Evolutionary conservation across 2,797 vertebrate species (phyloP), one percentile per base, ranked within the genome.

Genomic region (Eulemur coronatus): DNA sequence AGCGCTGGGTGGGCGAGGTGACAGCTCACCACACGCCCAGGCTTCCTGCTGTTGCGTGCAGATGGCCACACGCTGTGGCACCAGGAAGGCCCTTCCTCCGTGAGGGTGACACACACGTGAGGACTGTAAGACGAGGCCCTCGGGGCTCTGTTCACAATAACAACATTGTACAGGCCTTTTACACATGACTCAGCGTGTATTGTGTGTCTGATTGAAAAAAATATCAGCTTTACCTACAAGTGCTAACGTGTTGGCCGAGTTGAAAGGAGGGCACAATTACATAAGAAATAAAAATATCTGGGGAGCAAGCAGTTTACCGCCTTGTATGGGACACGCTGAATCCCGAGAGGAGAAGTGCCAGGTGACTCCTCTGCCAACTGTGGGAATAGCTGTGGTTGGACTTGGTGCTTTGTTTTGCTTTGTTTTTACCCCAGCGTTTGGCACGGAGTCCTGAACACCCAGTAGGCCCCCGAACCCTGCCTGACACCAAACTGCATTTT

Each of bases 161-260:
- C 95, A 97, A 97, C 96, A 95, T 89, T 95, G 94, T 96, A 61
- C 0, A 0, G 78, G 89, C 46, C 89, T 95, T 97, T 89, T 81
- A 90, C 93, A 85, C 73, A 94, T 97, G 97, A 98, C 96, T 98
- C 97, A 97, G 76, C 67, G 91, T 88, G 84, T 48, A 94, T 85
- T 97, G 96, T 97, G 78, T 75, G 61, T 95, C 95, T 93, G 73
- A 90, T 0, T 61, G 79, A 88, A 90, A 78, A 76, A 85, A 95
- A 95, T 67, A 92, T 65, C 15, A 11, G 94, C 95, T 97, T 95
- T 89, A 90, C 93, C 84, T 96, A 13, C 98, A 97, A 97, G 98
- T 92, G 72, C 94, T 79, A 97, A 97, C 97, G 5, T 89, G 97
- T 90, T 93, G 96, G 89, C 91, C 4, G 11, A 95, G 87, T 97